These are phyloP conservation scores for Brenthis ino DNA, from an alignment of 2,888 invertebrate genomes.

Conservation along the genomic window DNA sequence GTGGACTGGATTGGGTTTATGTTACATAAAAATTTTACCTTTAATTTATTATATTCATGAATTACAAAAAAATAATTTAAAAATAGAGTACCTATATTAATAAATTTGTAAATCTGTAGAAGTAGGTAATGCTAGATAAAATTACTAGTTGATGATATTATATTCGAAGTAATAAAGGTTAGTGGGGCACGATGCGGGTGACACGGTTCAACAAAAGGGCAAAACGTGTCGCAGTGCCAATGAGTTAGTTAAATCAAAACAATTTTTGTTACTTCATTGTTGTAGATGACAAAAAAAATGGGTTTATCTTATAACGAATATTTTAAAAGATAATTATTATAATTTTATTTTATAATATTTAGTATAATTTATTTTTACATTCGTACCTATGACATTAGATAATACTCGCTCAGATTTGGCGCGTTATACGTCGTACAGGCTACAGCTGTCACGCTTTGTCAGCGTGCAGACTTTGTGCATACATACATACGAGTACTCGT, in stretches of 20 bases:
- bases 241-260: slow-evolving; percentile 47
- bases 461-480: slow-evolving; percentile 28
- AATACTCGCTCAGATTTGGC: not conserved
- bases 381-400: too few species aligned
- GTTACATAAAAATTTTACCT: too few species aligned
- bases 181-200: slow-evolving; percentile 55
- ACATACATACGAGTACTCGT: slow-evolving; percentile 11
- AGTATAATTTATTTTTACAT: too few species aligned
- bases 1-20: too few species aligned
- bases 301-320: slow-evolving; percentile 49
- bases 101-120: too few species aligned
- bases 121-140: slow-evolving; percentile 7
- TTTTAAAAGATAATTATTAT: slow-evolving; percentile 38
- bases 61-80: too few species aligned
- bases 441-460: slow-evolving; percentile 23
- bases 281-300: slow-evolving; percentile 42
- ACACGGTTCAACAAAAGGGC: slow-evolving; percentile 38
- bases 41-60: too few species aligned
- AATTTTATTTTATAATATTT: too few species aligned
- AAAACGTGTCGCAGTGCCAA: slow-evolving; percentile 27
- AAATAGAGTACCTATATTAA: too few species aligned
- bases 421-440: slow-evolving; percentile 14
- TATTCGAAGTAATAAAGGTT: slow-evolving; percentile 52
- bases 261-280: slow-evolving; percentile 47
- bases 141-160: slow-evolving; percentile 3